Percentiles rank a stretch among this genome's conserved stretches.
Conservation (phyloP, 1,140 invertebrate species). For the Leptinotarsa undecemlineata region DNA sequence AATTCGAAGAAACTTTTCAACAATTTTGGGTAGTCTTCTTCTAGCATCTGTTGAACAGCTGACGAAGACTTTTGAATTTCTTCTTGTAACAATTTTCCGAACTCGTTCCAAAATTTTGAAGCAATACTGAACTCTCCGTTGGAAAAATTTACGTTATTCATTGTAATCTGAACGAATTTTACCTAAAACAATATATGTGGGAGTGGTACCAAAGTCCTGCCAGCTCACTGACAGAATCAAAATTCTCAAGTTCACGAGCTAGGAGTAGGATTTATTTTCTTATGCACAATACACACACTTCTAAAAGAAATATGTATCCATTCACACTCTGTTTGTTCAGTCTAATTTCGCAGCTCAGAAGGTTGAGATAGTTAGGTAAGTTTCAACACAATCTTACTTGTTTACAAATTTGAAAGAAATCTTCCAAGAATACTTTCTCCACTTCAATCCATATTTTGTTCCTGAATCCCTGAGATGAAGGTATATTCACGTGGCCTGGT, state of each 20-base stretch:
- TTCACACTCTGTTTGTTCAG: no score
- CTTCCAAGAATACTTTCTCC: constrained; percentile 75
- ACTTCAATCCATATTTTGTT: constrained; percentile 78
- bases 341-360: no score
- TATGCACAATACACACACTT: no score
- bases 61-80: constrained; percentile 64
- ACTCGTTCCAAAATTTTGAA: constrained; percentile 59
- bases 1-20: constrained; percentile 67
- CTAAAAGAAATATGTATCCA: no score
- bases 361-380: no score
- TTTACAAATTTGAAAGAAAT: constrained; percentile 69
- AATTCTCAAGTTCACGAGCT: no score
- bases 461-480: constrained; percentile 72
- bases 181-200: constrained; percentile 37
- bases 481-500: constrained; percentile 72
- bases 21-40: constrained; percentile 87
- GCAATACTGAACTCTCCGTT: constrained; percentile 60
- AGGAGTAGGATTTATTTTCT: no score
- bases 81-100: constrained; percentile 57
- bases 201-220: no score
- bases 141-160: constrained; percentile 60
- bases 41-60: constrained; percentile 82
- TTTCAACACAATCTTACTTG: constrained; percentile 58
- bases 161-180: constrained; percentile 59
- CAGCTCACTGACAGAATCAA: no score